These are phyloP conservation scores for Paramormyrops hopkinsi DNA, from an alignment of 2,797 vertebrate species.

Conservation along the genomic window DNA sequence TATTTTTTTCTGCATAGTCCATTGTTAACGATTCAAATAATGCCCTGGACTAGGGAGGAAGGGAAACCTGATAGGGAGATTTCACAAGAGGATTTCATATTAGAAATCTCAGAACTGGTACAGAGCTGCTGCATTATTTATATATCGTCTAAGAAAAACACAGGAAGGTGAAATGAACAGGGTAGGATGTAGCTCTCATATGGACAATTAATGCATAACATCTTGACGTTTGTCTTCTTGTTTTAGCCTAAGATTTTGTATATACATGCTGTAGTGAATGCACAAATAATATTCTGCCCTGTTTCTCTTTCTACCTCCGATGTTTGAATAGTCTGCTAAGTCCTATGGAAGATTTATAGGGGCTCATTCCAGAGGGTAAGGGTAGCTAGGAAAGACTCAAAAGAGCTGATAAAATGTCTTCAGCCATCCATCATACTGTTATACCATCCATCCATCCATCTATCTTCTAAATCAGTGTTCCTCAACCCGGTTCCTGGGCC, in stretches of 20 bases:
- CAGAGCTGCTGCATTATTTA: neutral
- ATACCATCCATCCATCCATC: neutral
- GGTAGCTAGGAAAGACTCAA: neutral
- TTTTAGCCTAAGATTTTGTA: neutral
- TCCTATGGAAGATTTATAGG: neutral
- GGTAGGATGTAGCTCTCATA: neutral
- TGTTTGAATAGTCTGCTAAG: neutral
- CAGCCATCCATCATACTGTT: neutral
- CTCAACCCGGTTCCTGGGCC: neutral
- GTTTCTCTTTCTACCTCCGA: neutral
- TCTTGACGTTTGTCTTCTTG: neutral
- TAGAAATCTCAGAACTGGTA: neutral
- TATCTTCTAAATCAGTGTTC: neutral
- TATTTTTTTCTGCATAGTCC: constrained; percentile 1
- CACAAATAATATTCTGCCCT: neutral
- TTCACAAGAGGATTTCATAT: neutral
- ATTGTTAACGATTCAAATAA: neutral
- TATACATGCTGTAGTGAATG: neutral
- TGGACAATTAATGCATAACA: neutral
- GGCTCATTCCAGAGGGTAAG: neutral
- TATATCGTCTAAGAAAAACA: neutral
- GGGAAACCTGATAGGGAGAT: neutral
- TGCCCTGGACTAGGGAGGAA: neutral
- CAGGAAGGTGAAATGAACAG: neutral
- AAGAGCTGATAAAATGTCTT: neutral